Evolutionary conservation across 2,888 invertebrate genomes (phyloP), one percentile per base, ranked within the genome.

Genomic region (Loripinus fragilis): DNA sequence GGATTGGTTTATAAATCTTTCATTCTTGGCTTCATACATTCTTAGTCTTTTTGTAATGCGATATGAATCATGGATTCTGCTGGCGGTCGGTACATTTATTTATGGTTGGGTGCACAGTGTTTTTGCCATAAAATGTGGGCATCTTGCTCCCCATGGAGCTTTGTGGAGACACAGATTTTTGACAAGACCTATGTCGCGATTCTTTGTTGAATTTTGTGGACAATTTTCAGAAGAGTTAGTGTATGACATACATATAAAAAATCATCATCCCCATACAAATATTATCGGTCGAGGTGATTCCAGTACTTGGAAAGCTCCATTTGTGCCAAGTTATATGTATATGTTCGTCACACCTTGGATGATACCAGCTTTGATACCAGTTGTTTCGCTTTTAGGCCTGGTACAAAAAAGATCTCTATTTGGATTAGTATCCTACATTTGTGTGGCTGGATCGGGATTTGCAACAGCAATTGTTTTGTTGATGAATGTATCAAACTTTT

Each of bases 231-330:
- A 86, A 7, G 86, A 89, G n/a, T 65, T 88, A 8, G 90, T 86
- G 5, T 80, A 87, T 70, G 87, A 89, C 33, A 89, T 90, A 5
- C 93, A 93, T 76, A 89, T 93, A 23, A 88, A 88, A 71, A 71
- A 75, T 25, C 93, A 93, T 74, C 93, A 93, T 66, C 92, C 93
- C 0, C 90, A 92, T 83, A 93, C 93, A 1, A 93, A 93, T 75
- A 92, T 93, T 70, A 90, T 93, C 10, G 93, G 92, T 0, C 82
- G 90, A 23, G 93, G 93, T 0, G 93, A 93, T 78, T 92, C 92
- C 2, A 90, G 91, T 72, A 89, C 90, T 0, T 93, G 91, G 91
- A 91, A 89, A 70, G 86, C 84, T 0, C 92, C 93, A 1, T 80
- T 87, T 35, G 78, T 93, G 0, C 89, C 92, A 0, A 12, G 88